These are phyloP conservation scores for Agonopterix alstromeriana DNA, from an alignment of 2,888 invertebrate genomes.

Conservation along the genomic window DNA sequence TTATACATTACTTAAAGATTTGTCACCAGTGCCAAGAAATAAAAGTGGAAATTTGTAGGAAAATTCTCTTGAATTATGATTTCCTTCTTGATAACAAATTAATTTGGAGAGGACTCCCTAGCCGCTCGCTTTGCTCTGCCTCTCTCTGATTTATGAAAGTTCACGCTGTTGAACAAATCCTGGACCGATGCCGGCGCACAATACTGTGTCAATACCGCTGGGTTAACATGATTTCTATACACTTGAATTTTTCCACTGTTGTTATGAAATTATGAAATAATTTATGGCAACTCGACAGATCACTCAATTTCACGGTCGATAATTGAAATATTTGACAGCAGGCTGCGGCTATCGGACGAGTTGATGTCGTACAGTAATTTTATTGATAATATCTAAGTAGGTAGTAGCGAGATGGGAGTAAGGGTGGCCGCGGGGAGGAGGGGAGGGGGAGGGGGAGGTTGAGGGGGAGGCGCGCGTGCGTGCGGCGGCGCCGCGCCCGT, in stretches of 20 bases:
- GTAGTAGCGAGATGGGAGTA: slow-evolving; percentile 65
- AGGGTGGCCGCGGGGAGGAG: slow-evolving; percentile 35
- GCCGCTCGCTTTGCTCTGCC: not conserved
- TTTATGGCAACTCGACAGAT: not conserved
- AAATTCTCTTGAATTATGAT: no score
- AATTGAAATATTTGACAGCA: slow-evolving; percentile 43
- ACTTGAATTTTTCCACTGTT: not conserved
- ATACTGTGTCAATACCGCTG: slow-evolving; percentile 23
- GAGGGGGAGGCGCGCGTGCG: slow-evolving; percentile 49
- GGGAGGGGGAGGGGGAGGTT: slow-evolving; percentile 25
- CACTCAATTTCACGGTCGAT: slow-evolving; percentile 31
- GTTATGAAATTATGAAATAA: not conserved
- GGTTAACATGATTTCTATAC: slow-evolving; percentile 4
- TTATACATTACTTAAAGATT: not conserved
- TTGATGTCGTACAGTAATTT: slow-evolving; percentile 67
- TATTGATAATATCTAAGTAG: slow-evolving; percentile 74
- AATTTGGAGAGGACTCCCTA: slow-evolving; percentile 1
- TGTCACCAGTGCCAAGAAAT: no score
- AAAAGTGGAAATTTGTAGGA: no score
- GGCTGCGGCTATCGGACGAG: slow-evolving; percentile 46
- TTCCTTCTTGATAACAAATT: slow-evolving; percentile 2
- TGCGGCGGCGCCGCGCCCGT: slow-evolving; percentile 54
- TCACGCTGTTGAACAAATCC: slow-evolving; percentile 26
- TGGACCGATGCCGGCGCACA: slow-evolving; percentile 32
- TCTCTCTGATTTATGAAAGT: slow-evolving; percentile 22